These are phyloP conservation scores for Eilema caniola DNA, from an alignment of 2,888 invertebrate species.

Conservation along the genomic window DNA sequence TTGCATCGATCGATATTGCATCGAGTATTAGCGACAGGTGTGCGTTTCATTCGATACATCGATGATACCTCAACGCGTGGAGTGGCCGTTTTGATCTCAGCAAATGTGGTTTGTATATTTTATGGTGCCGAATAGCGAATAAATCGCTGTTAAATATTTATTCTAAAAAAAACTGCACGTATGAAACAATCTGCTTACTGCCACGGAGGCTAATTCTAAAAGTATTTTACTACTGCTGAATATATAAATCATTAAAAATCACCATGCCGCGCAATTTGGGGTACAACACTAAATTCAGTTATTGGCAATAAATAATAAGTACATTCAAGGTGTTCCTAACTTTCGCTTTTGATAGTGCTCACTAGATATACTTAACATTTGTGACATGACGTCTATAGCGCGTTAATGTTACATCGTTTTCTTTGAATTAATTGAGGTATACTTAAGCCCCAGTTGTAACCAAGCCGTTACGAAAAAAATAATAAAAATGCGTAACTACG, in stretches of 20 bases:
- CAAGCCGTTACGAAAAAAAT: background rate
- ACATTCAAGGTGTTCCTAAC: background rate
- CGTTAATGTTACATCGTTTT: background rate
- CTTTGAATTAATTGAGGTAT: slow-evolving; percentile 8
- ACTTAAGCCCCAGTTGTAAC: background rate
- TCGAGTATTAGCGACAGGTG: background rate
- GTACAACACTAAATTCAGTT: slow-evolving; percentile 4
- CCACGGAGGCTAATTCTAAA: background rate
- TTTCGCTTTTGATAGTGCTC: slow-evolving; percentile 2
- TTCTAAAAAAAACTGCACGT: background rate
- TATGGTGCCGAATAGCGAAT: background rate
- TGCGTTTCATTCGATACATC: background rate
- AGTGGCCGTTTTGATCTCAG: too few relatives aligned
- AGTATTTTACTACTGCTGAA: background rate
- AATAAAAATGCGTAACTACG: slow-evolving; percentile 7
- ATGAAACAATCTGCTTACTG: background rate
- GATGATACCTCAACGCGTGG: background rate
- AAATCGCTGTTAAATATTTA: background rate
- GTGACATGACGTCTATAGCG: background rate
- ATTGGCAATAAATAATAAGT: slow-evolving; percentile 5
- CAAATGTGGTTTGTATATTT: too few relatives aligned
- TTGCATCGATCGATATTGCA: background rate
- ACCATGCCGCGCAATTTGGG: background rate
- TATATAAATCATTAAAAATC: background rate
- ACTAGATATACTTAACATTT: background rate